phyloP scores from a whole-genome alignment of 2,888 invertebrate genomes.

The Cactoblastis cactorum region DNA sequence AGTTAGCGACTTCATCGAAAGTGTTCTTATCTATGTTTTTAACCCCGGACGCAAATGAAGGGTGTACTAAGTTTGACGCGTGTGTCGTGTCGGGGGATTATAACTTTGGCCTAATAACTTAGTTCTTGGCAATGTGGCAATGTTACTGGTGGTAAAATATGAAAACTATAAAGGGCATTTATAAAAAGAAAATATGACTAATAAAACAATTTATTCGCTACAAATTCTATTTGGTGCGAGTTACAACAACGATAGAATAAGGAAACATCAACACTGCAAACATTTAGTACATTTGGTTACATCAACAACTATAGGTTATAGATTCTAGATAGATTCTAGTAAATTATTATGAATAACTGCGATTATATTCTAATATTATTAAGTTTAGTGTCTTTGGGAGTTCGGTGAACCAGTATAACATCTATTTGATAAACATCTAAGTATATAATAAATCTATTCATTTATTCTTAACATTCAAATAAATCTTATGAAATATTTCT shows the following conservation, averaged over 20 bases:
- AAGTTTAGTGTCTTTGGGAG: slow-evolving; percentile 21
- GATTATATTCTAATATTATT: background rate
- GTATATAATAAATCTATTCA: too few species aligned
- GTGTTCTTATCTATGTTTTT: too few species aligned
- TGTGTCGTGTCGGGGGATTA: too few species aligned
- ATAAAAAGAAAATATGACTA: slow-evolving; percentile 14
- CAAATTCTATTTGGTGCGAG: slow-evolving; percentile 43
- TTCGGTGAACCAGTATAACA: background rate
- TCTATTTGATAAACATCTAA: background rate
- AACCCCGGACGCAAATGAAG: too few species aligned
- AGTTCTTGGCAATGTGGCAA: too few species aligned
- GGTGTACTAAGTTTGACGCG: too few species aligned
- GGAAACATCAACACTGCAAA: slow-evolving; percentile 30
- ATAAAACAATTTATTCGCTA: slow-evolving; percentile 36
- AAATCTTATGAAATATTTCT: too few species aligned
- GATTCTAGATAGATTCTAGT: background rate
- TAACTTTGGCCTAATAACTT: too few species aligned
- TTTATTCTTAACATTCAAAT: too few species aligned
- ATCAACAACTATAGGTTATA: slow-evolving; percentile 3
- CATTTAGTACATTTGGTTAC: slow-evolving; percentile 18
- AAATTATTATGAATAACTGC: slow-evolving; percentile 8
- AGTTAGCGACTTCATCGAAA: too few species aligned
- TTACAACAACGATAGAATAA: slow-evolving; percentile 45
- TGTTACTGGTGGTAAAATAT: background rate
- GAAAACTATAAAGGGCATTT: background rate